Conservation (phyloP, 2,888 invertebrate species). For the Brenthis daphne region DNA sequence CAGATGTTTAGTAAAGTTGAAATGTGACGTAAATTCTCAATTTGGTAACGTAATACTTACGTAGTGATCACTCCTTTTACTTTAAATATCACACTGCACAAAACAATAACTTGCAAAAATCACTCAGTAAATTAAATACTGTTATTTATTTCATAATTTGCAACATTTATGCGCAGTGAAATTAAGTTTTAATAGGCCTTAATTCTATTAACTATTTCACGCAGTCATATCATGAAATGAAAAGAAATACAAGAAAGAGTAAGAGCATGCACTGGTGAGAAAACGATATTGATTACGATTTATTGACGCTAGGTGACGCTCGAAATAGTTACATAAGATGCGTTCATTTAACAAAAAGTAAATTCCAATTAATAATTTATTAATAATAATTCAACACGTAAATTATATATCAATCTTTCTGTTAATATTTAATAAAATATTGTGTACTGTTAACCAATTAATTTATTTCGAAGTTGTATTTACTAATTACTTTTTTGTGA, state of each 20-base stretch:
- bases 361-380: no score
- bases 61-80: slow-evolving; percentile 72
- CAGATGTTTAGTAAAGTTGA: slow-evolving; percentile 27
- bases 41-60: slow-evolving; percentile 73
- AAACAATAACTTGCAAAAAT: slow-evolving; percentile 51
- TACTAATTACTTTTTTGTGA: no score
- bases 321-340: slow-evolving; percentile 29
- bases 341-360: slow-evolving; percentile 39
- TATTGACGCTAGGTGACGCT: slow-evolving; percentile 57
- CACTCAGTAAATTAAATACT: slow-evolving; percentile 49
- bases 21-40: slow-evolving; percentile 43
- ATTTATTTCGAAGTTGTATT: not conserved
- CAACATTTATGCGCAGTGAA: slow-evolving; percentile 50
- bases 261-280: slow-evolving; percentile 43
- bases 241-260: slow-evolving; percentile 63
- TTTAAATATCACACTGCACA: slow-evolving; percentile 63
- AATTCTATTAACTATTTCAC: slow-evolving; percentile 60
- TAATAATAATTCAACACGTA: no score
- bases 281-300: slow-evolving; percentile 50
- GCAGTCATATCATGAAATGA: slow-evolving; percentile 58
- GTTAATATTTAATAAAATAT: no score
- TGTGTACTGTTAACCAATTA: no score
- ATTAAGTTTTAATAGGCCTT: slow-evolving; percentile 52
- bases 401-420: no score
- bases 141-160: slow-evolving; percentile 49